Evolutionary conservation across 2,888 invertebrate species (phyloP), one percentile per base, ranked within the genome.

Genomic region (Phymatocera aterrima): DNA sequence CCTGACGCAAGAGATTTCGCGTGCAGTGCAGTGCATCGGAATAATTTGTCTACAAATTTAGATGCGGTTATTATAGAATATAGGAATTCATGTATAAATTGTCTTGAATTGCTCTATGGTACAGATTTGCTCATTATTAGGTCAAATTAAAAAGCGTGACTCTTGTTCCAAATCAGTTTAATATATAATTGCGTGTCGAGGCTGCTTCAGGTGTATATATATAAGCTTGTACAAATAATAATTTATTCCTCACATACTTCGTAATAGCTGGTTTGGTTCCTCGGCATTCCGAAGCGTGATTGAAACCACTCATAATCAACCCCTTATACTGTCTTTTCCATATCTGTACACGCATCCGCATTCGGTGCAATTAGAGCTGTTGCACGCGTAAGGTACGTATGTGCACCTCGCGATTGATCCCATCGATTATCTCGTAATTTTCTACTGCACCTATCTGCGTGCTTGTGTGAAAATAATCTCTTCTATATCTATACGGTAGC

Each of bases 141-240:
- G 75, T 75, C 57, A 31, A 60, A 57, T 75, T 75, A 75, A 75
- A 75, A 75, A 75, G 75, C 75, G 75, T 75, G 57, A 75, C 75
- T 75, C 6, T 40, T 72, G 72, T 75, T 75, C 75, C 40, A 34
- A 60, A 75, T 75, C 24, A 18, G 10, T 75, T 37, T 54, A 57
- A n/a, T n/a, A n/a, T n/a, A n/a, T n/a, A n/a, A 75, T 75, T 75
- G 75, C 75, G 57, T 75, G 75, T 75, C 60, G 74, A 40, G 57
- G n/a, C 75, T 57, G 57, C 40, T 37, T 18, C 6, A 37, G 15
- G n/a, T 15, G 6, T 51, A 28, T 34, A 18, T 37, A 37, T 28
- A 6, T 68, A 46, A 68, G 68, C 24, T 51, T 72, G 48, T 72
- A 72, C 72, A 72, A 34, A 51, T 51, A 51, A 61, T 51, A 43